Evolutionary conservation across 2,797 vertebrate species (phyloP).

Genomic region (Tarsius wallacei): DNA sequence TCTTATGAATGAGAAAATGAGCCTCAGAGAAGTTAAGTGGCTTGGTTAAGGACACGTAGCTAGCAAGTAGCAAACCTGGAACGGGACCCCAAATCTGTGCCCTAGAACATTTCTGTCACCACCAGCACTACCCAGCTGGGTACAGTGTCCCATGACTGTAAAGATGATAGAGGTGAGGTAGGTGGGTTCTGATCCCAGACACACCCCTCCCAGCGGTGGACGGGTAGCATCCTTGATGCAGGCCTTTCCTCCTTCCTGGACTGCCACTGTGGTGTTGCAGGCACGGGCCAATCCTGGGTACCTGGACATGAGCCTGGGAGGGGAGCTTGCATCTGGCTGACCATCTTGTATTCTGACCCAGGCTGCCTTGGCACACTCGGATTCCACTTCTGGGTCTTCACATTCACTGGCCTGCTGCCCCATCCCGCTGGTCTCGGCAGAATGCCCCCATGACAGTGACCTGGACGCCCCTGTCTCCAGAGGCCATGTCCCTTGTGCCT

Average conservation of each 20-base stretch:
- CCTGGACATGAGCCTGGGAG: not conserved
- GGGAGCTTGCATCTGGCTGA: not conserved
- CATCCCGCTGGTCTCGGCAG: not conserved
- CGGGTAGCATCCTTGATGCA: rapidly evolving
- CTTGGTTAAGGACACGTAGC: not conserved
- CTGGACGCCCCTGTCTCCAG: rapidly evolving
- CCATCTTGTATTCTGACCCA: constrained; percentile 39
- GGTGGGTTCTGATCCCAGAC: not conserved
- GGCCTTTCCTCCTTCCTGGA: too few relatives aligned
- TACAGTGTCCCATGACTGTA: rapidly evolving
- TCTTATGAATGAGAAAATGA: not conserved
- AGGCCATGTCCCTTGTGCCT: not conserved
- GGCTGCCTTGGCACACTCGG: constrained; percentile 11
- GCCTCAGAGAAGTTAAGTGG: not conserved
- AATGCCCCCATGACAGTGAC: not conserved
- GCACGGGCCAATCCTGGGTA: not conserved
- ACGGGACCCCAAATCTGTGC: not conserved
- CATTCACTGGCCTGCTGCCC: not conserved
- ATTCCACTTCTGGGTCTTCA: not conserved
- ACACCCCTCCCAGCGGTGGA: not conserved
- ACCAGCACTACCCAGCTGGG: rapidly evolving
- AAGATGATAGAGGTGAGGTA: not conserved
- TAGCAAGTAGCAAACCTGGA: not conserved
- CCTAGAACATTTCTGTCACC: not conserved
- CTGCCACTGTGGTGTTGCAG: rapidly evolving